Evolutionary conservation across 2,113 vertebrate genomes (phyloP).

Genomic region (Pteropus alecto): DNA sequence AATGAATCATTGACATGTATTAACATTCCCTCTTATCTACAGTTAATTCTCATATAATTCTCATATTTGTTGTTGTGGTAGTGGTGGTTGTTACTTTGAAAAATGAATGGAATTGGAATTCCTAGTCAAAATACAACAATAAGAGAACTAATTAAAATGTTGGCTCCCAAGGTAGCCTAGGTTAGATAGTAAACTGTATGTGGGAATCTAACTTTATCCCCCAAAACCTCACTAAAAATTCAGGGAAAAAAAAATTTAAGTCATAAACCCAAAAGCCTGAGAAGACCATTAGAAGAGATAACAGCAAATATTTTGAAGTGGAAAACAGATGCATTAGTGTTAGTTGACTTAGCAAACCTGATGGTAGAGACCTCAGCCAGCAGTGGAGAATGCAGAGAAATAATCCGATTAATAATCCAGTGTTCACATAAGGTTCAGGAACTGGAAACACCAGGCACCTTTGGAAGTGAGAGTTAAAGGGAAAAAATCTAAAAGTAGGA

Average conservation of each 20-base stretch:
- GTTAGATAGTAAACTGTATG: neutral
- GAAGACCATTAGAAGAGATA: neutral
- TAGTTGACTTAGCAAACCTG: neutral
- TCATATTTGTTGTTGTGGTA: neutral
- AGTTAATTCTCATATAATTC: neutral
- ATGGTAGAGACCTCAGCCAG: neutral
- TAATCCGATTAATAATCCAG: neutral
- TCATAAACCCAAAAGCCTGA: neutral
- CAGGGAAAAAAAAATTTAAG: neutral
- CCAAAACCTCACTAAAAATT: neutral
- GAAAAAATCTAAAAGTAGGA: neutral
- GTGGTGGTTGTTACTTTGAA: neutral
- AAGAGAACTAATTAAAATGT: neutral
- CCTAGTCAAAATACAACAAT: neutral
- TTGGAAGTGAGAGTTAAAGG: neutral
- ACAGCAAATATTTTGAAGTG: neutral
- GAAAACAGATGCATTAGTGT: neutral
- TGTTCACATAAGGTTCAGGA: neutral
- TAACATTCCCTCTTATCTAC: neutral
- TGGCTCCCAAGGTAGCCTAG: neutral
- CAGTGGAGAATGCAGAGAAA: neutral
- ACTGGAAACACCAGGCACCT: neutral
- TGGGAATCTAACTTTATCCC: neutral
- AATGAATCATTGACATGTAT: neutral
- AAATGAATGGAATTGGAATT: neutral